These are phyloP conservation scores for Terebella lapidaria DNA, from an alignment of 2,888 invertebrate species.

Conservation along the genomic window DNA sequence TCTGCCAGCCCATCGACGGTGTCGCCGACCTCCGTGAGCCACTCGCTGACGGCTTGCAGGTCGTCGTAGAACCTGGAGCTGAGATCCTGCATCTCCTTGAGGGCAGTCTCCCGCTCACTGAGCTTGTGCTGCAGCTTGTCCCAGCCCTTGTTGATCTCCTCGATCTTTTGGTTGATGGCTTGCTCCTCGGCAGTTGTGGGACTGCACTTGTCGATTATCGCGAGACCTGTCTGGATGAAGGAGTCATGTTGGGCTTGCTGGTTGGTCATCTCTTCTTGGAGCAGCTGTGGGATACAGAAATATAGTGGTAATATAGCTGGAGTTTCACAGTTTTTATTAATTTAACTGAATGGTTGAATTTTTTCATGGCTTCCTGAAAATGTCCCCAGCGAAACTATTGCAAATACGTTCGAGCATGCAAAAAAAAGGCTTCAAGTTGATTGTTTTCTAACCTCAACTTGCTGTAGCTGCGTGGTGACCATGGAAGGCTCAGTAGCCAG, in stretches of 20 bases:
- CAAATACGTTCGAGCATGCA: too few species aligned
- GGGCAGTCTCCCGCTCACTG: constrained; percentile 79
- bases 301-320: not conserved
- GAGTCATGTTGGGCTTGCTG: constrained; percentile 87
- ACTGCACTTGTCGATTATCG: constrained; percentile 64
- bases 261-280: constrained; percentile 88
- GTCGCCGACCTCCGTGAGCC: constrained; percentile 81
- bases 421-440: too few species aligned
- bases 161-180: constrained; percentile 54
- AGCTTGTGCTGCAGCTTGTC: constrained; percentile 73
- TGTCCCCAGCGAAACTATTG: too few species aligned
- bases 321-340: too few species aligned
- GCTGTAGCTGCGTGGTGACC: constrained; percentile 92
- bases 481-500: constrained; percentile 92
- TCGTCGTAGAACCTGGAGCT: constrained; percentile 89
- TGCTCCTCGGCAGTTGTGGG: constrained; percentile 50
- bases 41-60: constrained; percentile 74
- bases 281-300: constrained; percentile 60
- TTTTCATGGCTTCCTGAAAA: too few species aligned
- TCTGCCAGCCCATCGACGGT: constrained; percentile 74
- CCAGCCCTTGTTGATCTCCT: constrained; percentile 70
- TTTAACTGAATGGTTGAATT: too few species aligned
- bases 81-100: constrained; percentile 87
- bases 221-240: constrained; percentile 74
- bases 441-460: constrained; percentile 57